Evolutionary conservation across 2,888 invertebrate genomes (phyloP).

Genomic region (Drosophila nr. fundita): DNA sequence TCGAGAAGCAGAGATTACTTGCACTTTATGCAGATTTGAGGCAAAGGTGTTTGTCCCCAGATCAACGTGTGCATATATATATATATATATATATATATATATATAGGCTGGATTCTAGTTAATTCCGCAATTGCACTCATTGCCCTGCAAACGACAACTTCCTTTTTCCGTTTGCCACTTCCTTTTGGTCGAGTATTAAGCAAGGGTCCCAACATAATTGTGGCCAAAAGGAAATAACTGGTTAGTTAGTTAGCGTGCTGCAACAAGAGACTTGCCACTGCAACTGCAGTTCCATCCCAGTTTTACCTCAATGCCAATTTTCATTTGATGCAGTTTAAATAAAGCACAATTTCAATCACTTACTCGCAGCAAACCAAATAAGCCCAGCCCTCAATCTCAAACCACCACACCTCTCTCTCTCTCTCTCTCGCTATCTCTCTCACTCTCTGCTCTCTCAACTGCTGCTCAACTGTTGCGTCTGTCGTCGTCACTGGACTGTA

Average conservation of each 20-base stretch:
- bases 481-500: slow-evolving; percentile 48
- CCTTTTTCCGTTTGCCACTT: slow-evolving; percentile 69
- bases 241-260: slow-evolving; percentile 41
- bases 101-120: slow-evolving; percentile 17
- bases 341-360: slow-evolving; percentile 44
- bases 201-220: slow-evolving; percentile 50
- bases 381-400: slow-evolving; percentile 1
- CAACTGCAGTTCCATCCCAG: slow-evolving; percentile 15
- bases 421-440: slow-evolving; percentile 5
- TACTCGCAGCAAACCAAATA: slow-evolving; percentile 11
- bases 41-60: slow-evolving; percentile 55
- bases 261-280: background rate
- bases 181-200: slow-evolving; percentile 30
- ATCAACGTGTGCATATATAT: slow-evolving; percentile 1
- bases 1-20: slow-evolving; percentile 63
- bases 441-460: slow-evolving; percentile 1
- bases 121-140: slow-evolving; percentile 23
- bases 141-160: slow-evolving; percentile 53
- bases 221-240: slow-evolving; percentile 57
- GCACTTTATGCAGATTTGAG: slow-evolving; percentile 69
- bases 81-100: background rate
- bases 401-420: background rate
- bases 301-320: slow-evolving; percentile 43
- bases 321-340: slow-evolving; percentile 14
- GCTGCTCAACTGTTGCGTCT: slow-evolving; percentile 44